Evolutionary conservation across 2,113 vertebrate genomes (phyloP).

Genomic region (Oceanites oceanicus): DNA sequence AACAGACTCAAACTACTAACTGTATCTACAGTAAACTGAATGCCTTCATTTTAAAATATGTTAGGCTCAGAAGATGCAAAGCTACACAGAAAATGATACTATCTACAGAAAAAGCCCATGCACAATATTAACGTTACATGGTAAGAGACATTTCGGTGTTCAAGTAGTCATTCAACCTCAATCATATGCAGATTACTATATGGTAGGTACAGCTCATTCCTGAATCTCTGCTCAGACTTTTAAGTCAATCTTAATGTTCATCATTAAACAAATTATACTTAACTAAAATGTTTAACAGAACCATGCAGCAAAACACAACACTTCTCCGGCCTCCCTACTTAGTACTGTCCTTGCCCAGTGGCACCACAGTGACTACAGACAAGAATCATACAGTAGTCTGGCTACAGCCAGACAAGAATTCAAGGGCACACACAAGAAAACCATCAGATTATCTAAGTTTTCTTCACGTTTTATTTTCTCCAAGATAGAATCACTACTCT

Average conservation of each 20-base stretch:
- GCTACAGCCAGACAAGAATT: slow-evolving; percentile 6
- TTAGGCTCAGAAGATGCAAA: slow-evolving; percentile 50
- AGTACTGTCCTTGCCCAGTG: slow-evolving; percentile 15
- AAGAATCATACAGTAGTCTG: not conserved
- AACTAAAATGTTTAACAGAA: slow-evolving; percentile 27
- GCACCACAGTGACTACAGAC: not conserved
- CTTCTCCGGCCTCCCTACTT: not conserved
- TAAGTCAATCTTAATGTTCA: not conserved
- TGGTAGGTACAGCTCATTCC: slow-evolving; percentile 65
- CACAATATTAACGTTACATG: slow-evolving; percentile 49
- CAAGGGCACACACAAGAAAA: slow-evolving; percentile 29
- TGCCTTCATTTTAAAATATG: not conserved
- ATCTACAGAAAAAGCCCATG: slow-evolving; percentile 53
- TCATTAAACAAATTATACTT: not conserved
- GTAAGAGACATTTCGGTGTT: slow-evolving; percentile 44
- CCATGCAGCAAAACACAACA: slow-evolving; percentile 16
- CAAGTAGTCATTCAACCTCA: slow-evolving; percentile 42
- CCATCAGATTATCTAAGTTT: slow-evolving; percentile 15
- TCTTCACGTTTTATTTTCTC: slow-evolving; percentile 29
- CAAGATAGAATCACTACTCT: slow-evolving; percentile 12
- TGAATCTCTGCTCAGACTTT: slow-evolving; percentile 37
- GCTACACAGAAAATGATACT: slow-evolving; percentile 50
- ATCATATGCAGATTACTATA: slow-evolving; percentile 73
- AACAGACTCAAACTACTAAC: not conserved
- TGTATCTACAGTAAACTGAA: not conserved